A percentile compares a stretch with the other conserved stretches of the same genome.
Evolutionary conservation across 1,140 invertebrate species (phyloP).

Genomic region (Oscheius sp.): DNA sequence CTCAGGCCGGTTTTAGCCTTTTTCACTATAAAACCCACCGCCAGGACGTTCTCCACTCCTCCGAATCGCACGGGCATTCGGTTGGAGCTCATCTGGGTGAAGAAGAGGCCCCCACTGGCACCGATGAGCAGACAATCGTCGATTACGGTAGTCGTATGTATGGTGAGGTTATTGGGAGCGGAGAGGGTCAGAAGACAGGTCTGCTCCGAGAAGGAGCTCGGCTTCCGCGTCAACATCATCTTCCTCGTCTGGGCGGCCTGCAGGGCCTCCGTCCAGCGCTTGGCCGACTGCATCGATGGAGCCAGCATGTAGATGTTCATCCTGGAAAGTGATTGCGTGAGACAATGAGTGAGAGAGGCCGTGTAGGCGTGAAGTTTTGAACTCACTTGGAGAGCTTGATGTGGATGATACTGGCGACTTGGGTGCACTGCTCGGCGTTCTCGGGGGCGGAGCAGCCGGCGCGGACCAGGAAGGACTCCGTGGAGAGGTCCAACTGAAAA

Average conservation of each 20-base stretch:
- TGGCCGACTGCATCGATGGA: constrained; percentile 13
- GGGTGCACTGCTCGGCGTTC: constrained; percentile 12
- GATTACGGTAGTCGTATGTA: constrained; percentile 13
- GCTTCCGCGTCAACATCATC: constrained; percentile 26
- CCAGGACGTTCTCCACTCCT: constrained; percentile 20
- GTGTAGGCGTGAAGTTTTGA: not conserved
- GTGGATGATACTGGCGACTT: constrained; percentile 11
- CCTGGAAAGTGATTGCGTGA: no score
- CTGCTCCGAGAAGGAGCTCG: constrained; percentile 14
- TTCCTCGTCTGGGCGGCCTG: constrained; percentile 20
- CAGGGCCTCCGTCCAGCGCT: constrained; percentile 23
- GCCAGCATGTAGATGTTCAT: constrained; percentile 21
- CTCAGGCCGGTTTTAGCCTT: no score
- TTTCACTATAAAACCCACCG: not conserved
- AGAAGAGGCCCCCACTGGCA: constrained; percentile 38
- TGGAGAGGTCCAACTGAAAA: constrained; percentile 14
- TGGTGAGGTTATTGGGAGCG: constrained; percentile 28
- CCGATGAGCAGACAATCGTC: constrained; percentile 39
- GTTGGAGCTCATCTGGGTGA: constrained; percentile 13
- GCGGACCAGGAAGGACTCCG: constrained; percentile 8
- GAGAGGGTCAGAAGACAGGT: constrained; percentile 20
- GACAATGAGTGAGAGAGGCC: no score
- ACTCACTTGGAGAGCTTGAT: constrained; percentile 18
- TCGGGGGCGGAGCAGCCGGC: constrained; percentile 4
- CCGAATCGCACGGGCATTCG: constrained; percentile 17